Evolutionary conservation across 2,113 vertebrate species (phyloP), one percentile per base, ranked within the genome.

Genomic region (Alligator mississippiensis): DNA sequence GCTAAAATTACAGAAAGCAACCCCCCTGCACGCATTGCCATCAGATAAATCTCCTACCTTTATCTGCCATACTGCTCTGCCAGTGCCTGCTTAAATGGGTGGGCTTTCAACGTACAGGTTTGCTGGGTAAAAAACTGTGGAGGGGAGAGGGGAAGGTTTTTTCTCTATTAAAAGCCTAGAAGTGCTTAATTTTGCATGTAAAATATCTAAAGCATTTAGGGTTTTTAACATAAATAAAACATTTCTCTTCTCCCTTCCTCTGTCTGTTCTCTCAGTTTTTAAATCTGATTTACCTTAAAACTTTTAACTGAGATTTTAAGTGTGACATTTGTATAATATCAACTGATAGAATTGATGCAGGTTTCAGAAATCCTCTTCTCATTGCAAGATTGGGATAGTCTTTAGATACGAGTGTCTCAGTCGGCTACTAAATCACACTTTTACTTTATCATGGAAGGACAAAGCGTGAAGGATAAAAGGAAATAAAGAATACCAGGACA

Each of bases 41-140:
- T 93, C 93, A 84, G 27, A 89, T 88, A 86, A 9, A 63, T 82
- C 21, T 62, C 18, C 25, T 25, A 24, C 22, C 24, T 62, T n/a
- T 93, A 58, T 89, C 68, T 85, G 80, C 87, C 78, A 84, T 75
- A 90, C 7, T 85, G 19, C 85, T 78, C 78, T 93, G 66, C 78
- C 66, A 64, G 34, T 2, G 0, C 30, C 87, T 6, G 15, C 66
- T 79, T 68, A 55, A 62, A 18, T n/a, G 83, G 38, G 38, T 88
- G 57, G 90, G 57, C 82, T 59, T 94, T 38, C 74, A 62, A 6
- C 0, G 0, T 18, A 34, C 79, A 78, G 22, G 74, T 18, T 19
- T 68, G 77, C 87, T 81, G 17, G 9, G 11, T 89, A 8, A 70
- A 89, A 25, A 25, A 85, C 88, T 62, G 47, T 86, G 72, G n/a